Percentiles rank a stretch among this genome's conserved stretches.
Conservation (phyloP, 2,797 vertebrate genomes). For the Crenuchus spilurus region DNA sequence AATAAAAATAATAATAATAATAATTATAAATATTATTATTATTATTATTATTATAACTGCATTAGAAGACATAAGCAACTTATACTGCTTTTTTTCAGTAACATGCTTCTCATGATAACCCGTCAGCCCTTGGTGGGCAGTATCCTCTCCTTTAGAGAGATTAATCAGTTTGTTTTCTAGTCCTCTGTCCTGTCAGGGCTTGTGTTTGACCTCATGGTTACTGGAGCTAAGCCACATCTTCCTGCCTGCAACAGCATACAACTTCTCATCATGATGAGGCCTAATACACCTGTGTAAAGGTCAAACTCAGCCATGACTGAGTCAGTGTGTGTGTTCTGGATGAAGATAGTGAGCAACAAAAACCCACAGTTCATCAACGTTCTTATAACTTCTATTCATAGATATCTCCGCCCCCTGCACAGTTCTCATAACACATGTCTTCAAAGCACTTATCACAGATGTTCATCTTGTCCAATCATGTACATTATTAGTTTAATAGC, state of each 20-base stretch:
- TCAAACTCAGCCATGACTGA: background rate
- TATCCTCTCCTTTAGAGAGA: background rate
- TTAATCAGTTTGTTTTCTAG: background rate
- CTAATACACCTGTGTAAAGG: background rate
- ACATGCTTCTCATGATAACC: background rate
- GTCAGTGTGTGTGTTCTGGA: background rate
- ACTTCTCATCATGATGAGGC: background rate
- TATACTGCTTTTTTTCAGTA: too few relatives aligned
- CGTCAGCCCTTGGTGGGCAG: background rate
- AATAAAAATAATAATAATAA: too few relatives aligned
- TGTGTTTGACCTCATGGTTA: background rate
- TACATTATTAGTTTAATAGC: too few relatives aligned
- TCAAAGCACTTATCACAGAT: too few relatives aligned
- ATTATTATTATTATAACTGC: too few relatives aligned
- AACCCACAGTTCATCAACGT: too few relatives aligned
- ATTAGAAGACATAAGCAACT: too few relatives aligned
- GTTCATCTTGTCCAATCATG: too few relatives aligned
- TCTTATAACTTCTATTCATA: too few relatives aligned
- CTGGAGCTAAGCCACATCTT: background rate
- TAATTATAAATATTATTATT: too few relatives aligned
- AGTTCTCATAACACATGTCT: too few relatives aligned
- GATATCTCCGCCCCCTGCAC: too few relatives aligned
- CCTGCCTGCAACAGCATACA: background rate
- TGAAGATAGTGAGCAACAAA: background rate
- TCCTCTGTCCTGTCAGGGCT: background rate